phyloP scores from a whole-genome alignment of 1,140 invertebrate genomes.

The Oryzaephilus surinamensis region DNA sequence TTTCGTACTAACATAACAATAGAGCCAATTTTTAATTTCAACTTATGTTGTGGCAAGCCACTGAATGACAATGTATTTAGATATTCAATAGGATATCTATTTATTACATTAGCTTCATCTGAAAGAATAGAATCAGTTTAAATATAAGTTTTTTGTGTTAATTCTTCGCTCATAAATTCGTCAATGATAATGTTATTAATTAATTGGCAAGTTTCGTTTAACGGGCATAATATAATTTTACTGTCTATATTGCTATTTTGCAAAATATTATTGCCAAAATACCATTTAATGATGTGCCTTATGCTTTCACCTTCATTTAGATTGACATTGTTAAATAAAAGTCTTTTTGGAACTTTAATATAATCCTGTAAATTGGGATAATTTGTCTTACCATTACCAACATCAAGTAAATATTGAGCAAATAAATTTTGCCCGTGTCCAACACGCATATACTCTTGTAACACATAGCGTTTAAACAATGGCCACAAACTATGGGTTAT shows the following conservation, averaged over 20 bases:
- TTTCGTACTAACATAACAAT: constrained; percentile 21
- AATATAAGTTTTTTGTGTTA: no score
- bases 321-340: no score
- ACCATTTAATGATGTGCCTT: no score
- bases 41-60: constrained; percentile 17
- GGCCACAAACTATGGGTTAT: background rate
- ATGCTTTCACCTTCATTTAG: no score
- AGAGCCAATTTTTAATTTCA: constrained; percentile 16
- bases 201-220: no score
- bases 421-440: background rate
- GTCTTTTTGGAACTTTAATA: background rate
- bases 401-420: background rate
- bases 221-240: no score
- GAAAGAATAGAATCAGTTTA: no score
- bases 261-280: no score
- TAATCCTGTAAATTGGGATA: background rate
- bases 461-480: background rate
- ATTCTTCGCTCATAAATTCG: background rate
- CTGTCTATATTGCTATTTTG: no score
- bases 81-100: constrained; percentile 16
- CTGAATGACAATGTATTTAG: constrained; percentile 17
- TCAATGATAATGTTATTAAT: background rate
- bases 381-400: background rate
- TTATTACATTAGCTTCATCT: constrained; percentile 12
- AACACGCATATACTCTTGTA: background rate